Base-by-base conservation (phyloP, 1,140 invertebrate genomes). In the Saccostrea echinata region DNA sequence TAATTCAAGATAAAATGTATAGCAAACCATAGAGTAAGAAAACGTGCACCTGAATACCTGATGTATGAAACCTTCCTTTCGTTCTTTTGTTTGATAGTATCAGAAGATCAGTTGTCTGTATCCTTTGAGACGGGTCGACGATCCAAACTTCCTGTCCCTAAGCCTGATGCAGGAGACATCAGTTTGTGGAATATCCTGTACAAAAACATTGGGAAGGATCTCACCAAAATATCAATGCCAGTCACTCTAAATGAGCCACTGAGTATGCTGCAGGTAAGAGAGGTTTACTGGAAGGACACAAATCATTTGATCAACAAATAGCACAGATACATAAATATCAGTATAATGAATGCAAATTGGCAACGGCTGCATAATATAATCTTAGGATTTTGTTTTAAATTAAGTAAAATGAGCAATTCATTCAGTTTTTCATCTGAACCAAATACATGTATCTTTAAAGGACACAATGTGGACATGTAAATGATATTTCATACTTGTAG, bases 151-250 rank as follows among this genome's bases (percentile, higher is more conserved):
- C 97, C 97, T 1, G 95, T 96, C 35, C 96, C 97, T 0, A 96
- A 97, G 85, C 97, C 97, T 18, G 96, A 96, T 57, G 96, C 96
- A 0, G 97, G 97, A 90, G 97, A 97, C 43, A 96, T 97, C 16
- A 97, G 96, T 71, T 94, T 98, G 12, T 98, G 97, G 97, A 97
- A 97, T 94, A 95, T 98, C 57, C 94, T 98, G 27, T 97, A 97
- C 92, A 97, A 97, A 94, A 98, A 98, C 93, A 98, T 98, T 88
- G 97, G 97, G 68, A 98, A 98, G 94, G 94, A 95, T 91, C 88
- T 95, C 30, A 93, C 94, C 12, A 94, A 94, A 87, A 94, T 95
- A 24, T 94, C 94, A 12, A 93, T 95, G 93, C 94, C 94, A 68
- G 94, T 95, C n/a, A 95, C 94, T 24, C 88, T 95, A 24, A 95